phyloP scores from a whole-genome alignment of 1,140 invertebrate species.

The Drosophila watanabei region DNA sequence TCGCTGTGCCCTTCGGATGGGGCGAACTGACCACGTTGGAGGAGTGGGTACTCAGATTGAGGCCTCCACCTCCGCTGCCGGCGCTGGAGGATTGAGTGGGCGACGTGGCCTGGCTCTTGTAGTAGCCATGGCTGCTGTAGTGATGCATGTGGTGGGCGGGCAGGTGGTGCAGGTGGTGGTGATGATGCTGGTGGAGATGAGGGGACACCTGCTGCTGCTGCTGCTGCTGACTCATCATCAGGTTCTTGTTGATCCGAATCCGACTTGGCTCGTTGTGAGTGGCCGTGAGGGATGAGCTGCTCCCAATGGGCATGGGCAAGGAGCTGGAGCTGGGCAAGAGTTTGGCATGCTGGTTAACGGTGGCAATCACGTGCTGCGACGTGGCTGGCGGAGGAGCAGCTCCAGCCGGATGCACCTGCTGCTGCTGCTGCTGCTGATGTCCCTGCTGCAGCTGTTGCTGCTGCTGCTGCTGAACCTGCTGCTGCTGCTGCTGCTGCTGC shows the following conservation, averaged over 20 bases:
- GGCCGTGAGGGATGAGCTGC: slow-evolving; percentile 45
- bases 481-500: slow-evolving; percentile 24
- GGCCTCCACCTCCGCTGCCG: slow-evolving; percentile 25
- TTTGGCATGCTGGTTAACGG: slow-evolving; percentile 83
- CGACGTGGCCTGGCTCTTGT: slow-evolving; percentile 65
- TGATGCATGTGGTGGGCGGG: slow-evolving; percentile 51
- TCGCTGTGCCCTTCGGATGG: slow-evolving; percentile 17
- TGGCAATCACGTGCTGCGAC: slow-evolving; percentile 66
- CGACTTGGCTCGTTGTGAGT: slow-evolving; percentile 73
- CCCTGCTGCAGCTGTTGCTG: slow-evolving; percentile 11
- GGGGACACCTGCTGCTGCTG: slow-evolving; percentile 27
- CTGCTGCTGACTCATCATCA: slow-evolving; percentile 69
- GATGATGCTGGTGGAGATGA: slow-evolving; percentile 46
- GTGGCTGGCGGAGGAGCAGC: slow-evolving; percentile 33
- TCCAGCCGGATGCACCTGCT: slow-evolving; percentile 28
- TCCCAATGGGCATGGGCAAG: slow-evolving; percentile 23
- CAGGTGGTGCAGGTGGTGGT: slow-evolving; percentile 30
- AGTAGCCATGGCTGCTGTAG: slow-evolving; percentile 38
- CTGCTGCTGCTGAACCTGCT: slow-evolving; percentile 1
- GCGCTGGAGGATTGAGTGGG: slow-evolving; percentile 82
- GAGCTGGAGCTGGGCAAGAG: slow-evolving; percentile 67
- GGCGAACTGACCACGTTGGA: slow-evolving; percentile 70
- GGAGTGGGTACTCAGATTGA: slow-evolving; percentile 77
- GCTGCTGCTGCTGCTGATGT: neutral
- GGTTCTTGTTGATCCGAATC: slow-evolving; percentile 83